phyloP scores from a whole-genome alignment of 2,113 vertebrate genomes.

The Corydoras sp. region DNA sequence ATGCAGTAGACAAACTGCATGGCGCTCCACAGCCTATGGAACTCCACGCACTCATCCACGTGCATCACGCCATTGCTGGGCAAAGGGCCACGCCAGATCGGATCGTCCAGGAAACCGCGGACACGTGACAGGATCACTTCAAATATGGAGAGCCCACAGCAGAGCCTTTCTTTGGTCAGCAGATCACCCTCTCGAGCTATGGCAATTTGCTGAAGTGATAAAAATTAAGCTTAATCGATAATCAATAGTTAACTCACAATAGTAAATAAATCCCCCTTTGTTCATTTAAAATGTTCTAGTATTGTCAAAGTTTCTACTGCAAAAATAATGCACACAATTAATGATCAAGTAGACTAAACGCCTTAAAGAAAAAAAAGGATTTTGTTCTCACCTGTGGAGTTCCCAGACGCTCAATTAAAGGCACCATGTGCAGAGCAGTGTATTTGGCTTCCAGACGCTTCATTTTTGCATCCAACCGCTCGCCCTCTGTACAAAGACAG shows the following conservation, averaged over 20 bases:
- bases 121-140: conserved; percentile 79
- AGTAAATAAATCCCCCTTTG: no score
- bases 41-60: conserved; percentile 82
- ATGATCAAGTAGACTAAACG: background rate
- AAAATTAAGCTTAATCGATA: background rate
- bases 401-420: conserved; percentile 79
- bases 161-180: conserved; percentile 83
- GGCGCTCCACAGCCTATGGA: conserved; percentile 82
- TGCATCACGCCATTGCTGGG: conserved; percentile 87
- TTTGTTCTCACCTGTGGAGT: conserved; percentile 73
- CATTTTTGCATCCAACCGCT: conserved; percentile 85
- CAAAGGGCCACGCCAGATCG: conserved; percentile 81
- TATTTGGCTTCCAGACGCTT: conserved; percentile 83
- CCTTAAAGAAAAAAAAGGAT: background rate
- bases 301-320: background rate
- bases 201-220: conserved; percentile 73
- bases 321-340: background rate
- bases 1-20: conserved; percentile 92
- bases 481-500: conserved; percentile 67
- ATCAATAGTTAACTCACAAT: no score
- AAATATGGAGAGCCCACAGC: conserved; percentile 84
- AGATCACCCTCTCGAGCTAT: conserved; percentile 80
- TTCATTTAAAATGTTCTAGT: no score
- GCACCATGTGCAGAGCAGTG: conserved; percentile 77
- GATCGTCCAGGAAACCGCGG: conserved; percentile 77